These are phyloP conservation scores for Mythimna impura DNA, from an alignment of 2,888 invertebrate genomes.

Conservation along the genomic window DNA sequence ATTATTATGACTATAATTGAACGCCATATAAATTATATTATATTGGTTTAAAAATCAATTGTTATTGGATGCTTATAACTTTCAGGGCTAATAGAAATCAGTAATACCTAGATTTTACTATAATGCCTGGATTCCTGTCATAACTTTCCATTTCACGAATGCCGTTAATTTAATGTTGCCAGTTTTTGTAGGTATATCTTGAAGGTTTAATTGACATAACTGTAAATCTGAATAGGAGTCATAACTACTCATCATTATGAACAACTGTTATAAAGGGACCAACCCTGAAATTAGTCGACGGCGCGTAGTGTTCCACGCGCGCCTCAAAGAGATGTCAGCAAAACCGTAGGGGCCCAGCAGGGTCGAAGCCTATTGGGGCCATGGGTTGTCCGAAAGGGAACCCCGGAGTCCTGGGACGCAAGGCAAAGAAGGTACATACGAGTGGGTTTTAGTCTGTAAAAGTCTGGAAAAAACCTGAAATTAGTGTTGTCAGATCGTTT, in stretches of 20 bases:
- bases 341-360: too few relatives aligned
- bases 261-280: neutral
- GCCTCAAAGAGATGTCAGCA: too few relatives aligned
- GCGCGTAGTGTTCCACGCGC: too few relatives aligned
- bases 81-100: constrained; percentile 21
- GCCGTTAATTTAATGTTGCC: neutral
- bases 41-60: constrained; percentile 21
- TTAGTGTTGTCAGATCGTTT: too few relatives aligned
- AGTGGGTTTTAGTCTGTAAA: too few relatives aligned
- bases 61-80: neutral
- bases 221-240: neutral
- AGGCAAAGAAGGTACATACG: too few relatives aligned
- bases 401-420: too few relatives aligned
- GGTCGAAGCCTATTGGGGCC: too few relatives aligned
- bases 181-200: neutral
- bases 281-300: neutral
- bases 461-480: too few relatives aligned
- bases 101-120: neutral
- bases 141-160: neutral
- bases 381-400: too few relatives aligned
- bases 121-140: constrained; percentile 10
- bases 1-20: constrained; percentile 7
- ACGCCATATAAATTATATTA: constrained; percentile 1
- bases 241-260: neutral
- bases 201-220: neutral